Conservation (phyloP, 2,113 vertebrate species). For the Chloropsis hardwickii region DNA sequence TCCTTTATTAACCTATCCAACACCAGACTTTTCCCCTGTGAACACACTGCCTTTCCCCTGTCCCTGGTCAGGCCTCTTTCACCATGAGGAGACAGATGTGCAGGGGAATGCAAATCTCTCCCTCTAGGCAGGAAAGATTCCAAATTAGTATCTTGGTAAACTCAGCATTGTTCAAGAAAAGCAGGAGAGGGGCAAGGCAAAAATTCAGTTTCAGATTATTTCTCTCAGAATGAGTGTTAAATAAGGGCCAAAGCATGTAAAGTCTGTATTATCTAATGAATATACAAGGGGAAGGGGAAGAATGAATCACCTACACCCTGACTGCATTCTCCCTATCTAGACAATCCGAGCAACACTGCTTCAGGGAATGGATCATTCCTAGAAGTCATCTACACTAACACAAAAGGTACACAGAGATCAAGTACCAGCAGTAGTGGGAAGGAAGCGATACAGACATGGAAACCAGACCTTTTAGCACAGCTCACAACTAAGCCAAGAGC, state of each 20-base stretch:
- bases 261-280: neutral
- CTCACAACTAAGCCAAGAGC: constrained; percentile 24
- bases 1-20: neutral
- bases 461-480: constrained; percentile 15
- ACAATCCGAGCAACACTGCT: neutral
- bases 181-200: neutral
- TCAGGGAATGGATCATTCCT: neutral
- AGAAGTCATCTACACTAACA: neutral
- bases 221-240: neutral
- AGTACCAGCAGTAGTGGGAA: neutral
- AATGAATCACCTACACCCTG: neutral
- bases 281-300: neutral
- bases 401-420: neutral
- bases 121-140: neutral
- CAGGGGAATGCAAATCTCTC: neutral
- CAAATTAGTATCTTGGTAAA: neutral
- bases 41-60: neutral
- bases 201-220: neutral
- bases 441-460: neutral
- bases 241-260: neutral
- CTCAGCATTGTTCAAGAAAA: neutral
- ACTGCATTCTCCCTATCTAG: neutral
- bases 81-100: neutral
- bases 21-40: neutral
- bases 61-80: neutral